Evolutionary conservation across 2,797 vertebrate genomes (phyloP), one percentile per base, ranked within the genome.

Genomic region (Anabacerthia variegaticeps): DNA sequence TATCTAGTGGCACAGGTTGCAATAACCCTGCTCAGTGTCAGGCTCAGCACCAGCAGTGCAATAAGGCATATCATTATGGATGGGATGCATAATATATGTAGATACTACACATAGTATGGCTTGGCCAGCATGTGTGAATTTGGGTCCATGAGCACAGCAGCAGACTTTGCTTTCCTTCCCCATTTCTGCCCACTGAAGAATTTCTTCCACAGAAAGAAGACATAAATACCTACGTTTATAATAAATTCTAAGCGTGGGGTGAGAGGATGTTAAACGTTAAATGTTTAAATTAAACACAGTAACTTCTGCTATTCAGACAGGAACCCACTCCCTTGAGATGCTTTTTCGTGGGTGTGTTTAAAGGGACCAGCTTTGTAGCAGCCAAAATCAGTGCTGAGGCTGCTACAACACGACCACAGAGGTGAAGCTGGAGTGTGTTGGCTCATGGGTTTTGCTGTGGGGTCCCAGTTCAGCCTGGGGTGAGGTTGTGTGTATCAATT

Each of bases 331-430:
- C 67, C 67, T 30, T 39, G 78, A 44, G 39, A 76, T 51, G 66
- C 37, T 61, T 36, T 8, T 62, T 32, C 0, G 7, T 24, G 46
- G 92, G 71, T 73, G 74, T 65, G 27, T 61, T 74, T 49, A 19
- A 37, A 27, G 55, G 81, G 39, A 87, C 67, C 54, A 14, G 20
- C 58, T 51, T 17, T 34, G 44, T 6, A 67, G 39, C 73, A 86
- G 65, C 59, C 81, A 78, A 75, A 81, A 91, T 63, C 46, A 36
- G 7, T 0, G 3, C 3, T 30, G 74, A 32, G 10, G 7, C 26
- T 77, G 28, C 37, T 30, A 0, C 1, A 8, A 11, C 41, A 32
- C 0, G 1, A 14, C 41, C 54, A 7, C 1, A 0, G 58, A 78
- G 73, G 32, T 63, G 83, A 10, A 55, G 44, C 10, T 41, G 65